These are phyloP conservation scores for Hucho hucho DNA, from an alignment of 2,113 vertebrate genomes.

Conservation along the genomic window DNA sequence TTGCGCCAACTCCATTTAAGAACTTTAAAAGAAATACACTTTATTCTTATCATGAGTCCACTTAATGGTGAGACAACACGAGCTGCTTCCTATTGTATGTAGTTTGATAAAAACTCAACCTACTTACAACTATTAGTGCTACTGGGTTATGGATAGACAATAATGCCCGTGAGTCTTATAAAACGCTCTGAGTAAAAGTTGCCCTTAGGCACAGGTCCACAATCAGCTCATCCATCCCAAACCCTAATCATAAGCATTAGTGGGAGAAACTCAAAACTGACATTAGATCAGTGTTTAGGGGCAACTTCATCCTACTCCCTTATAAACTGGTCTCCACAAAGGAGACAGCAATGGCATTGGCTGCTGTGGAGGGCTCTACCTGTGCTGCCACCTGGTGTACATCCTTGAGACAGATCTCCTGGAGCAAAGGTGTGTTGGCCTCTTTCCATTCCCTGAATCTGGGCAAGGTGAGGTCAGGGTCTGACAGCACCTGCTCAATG, in stretches of 20 bases:
- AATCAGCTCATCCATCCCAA: too few species aligned
- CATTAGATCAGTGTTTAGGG: too few species aligned
- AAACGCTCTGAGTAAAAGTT: too few species aligned
- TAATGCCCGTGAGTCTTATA: constrained; percentile 18
- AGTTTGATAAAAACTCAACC: too few species aligned
- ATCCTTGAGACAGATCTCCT: constrained; percentile 79
- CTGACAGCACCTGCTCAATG: constrained; percentile 86
- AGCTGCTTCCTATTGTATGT: too few species aligned
- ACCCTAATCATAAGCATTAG: too few species aligned
- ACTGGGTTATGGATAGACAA: too few species aligned
- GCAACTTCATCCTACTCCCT: constrained; percentile 4
- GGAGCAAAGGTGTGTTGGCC: constrained; percentile 81
- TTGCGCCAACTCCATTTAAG: neutral
- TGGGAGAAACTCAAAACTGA: too few species aligned
- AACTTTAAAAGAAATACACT: neutral
- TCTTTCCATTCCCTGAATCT: constrained; percentile 92
- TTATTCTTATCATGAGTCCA: neutral
- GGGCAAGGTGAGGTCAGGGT: constrained; percentile 72
- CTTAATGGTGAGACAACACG: neutral
- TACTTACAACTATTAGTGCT: too few species aligned
- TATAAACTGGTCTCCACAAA: constrained; percentile 71
- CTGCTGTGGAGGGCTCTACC: constrained; percentile 36
- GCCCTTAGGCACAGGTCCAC: too few species aligned
- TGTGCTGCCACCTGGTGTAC: constrained; percentile 54
- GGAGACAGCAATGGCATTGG: constrained; percentile 33